Evolutionary conservation across 2,888 invertebrate species (phyloP).

Genomic region (Aethes cnicana): DNA sequence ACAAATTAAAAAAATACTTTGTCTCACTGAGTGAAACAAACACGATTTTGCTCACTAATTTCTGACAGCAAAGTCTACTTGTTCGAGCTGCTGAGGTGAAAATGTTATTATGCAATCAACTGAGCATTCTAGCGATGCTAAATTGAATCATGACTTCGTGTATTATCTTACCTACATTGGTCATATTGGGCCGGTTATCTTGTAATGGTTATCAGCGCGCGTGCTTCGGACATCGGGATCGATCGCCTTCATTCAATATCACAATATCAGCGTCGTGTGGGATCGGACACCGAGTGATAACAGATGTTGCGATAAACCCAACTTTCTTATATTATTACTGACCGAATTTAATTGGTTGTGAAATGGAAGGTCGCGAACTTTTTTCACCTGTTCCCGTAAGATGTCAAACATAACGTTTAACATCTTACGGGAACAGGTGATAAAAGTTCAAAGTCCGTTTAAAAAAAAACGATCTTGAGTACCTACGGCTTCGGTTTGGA

Average conservation of each 20-base stretch:
- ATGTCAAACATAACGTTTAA: no score
- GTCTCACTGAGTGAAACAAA: no score
- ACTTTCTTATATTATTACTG: slow-evolving; percentile 54
- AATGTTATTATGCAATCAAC: slow-evolving; percentile 12
- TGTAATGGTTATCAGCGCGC: slow-evolving; percentile 64
- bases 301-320: slow-evolving; percentile 43
- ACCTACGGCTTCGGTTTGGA: no score
- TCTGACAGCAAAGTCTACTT: no score
- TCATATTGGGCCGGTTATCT: slow-evolving; percentile 49
- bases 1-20: no score
- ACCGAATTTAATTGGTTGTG: slow-evolving; percentile 48
- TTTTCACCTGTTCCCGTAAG: not conserved
- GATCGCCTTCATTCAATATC: slow-evolving; percentile 48
- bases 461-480: no score
- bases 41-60: no score
- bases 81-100: no score
- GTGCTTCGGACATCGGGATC: slow-evolving; percentile 55
- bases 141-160: slow-evolving; percentile 51
- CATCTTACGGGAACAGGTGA: not conserved
- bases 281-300: slow-evolving; percentile 50
- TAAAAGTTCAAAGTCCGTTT: no score
- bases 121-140: slow-evolving; percentile 29
- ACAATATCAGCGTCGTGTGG: slow-evolving; percentile 42
- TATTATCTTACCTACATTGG: slow-evolving; percentile 54
- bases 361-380: slow-evolving; percentile 27